Percentiles rank a stretch among this genome's conserved stretches.
Conservation (phyloP, 2,113 vertebrate species). For the Cercopithecus mona region DNA sequence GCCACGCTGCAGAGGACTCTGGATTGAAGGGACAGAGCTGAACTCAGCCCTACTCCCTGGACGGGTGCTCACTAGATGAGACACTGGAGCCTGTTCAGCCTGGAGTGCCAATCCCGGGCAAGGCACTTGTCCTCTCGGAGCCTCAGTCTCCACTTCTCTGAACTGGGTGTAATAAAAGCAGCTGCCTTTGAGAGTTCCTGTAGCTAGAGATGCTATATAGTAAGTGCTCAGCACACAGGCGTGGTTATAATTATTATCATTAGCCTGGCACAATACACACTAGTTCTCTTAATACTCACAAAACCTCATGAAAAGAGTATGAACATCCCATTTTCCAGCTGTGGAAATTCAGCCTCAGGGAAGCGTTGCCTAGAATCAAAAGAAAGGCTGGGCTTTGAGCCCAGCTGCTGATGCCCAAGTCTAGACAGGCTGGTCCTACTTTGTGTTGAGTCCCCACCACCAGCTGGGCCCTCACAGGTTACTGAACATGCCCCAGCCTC, state of each 20-base stretch:
- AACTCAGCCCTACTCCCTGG: neutral
- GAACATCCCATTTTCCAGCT: neutral
- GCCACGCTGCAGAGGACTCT: neutral
- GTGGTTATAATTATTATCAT: rapidly evolving
- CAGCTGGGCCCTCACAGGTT: neutral
- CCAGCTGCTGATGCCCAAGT: too few relatives aligned
- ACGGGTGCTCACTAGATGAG: neutral
- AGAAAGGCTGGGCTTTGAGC: neutral
- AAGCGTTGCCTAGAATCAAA: neutral
- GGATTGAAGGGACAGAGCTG: neutral
- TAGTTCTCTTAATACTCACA: too few relatives aligned
- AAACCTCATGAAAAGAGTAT: too few relatives aligned
- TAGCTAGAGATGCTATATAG: too few relatives aligned
- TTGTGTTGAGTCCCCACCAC: neutral
- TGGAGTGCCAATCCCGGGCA: neutral
- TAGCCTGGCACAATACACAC: neutral
- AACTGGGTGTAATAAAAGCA: neutral
- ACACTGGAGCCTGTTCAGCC: neutral
- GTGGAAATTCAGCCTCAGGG: neutral
- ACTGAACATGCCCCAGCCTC: neutral
- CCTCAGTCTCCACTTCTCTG: neutral
- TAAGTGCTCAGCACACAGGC: too few relatives aligned
- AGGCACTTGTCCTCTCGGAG: neutral
- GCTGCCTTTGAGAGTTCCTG: neutral
- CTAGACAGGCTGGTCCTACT: neutral